Evolutionary conservation across 2,113 vertebrate species (phyloP), one percentile per base, ranked within the genome.

Genomic region (Passer domesticus): DNA sequence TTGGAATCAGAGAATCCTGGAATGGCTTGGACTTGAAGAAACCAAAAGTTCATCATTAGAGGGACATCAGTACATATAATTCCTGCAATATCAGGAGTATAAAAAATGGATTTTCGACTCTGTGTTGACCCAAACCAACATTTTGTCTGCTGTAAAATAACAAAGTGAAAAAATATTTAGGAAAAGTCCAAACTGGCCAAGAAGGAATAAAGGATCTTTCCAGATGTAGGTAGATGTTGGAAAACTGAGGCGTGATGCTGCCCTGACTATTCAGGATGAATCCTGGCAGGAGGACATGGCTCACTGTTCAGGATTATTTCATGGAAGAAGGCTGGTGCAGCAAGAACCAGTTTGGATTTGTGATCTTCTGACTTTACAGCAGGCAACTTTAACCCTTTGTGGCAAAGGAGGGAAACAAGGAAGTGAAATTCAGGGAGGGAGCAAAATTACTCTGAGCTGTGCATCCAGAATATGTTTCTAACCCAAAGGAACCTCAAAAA

Each of bases 371-470:
- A 39, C 4, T 79, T 67, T 11, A 15, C 15, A 39, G 5, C 11
- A 22, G 35, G 7, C 11, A 74, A 7, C 9, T 23, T 59, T 9
- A 33, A 70, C 15, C 55, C 22, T 6, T 17, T 0, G 0, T 12
- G 31, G 3, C 39, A 70, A 64, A 53, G 46, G 28, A 47, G 46
- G 35, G 39, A 33, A 88, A 59, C 0, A 1, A 70, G 33, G 35
- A 8, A 7, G 19, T 5, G 31, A 77, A 67, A 59, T 47, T 67
- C 55, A 69, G 37, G 19, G 24, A 50, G 55, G 4, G 60, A 78
- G 41, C 1, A 75, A 74, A 86, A 50, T 5, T 0, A 30, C 9
- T 33, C 63, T 31, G 15, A 47, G 46, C 16, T 24, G 11, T 15
- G 39, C 16, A 63, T 67, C 49, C 46, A 37, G 44, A 46, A 58